Evolutionary conservation across 2,888 invertebrate species (phyloP).

Genomic region (Iselma pallidipennis): DNA sequence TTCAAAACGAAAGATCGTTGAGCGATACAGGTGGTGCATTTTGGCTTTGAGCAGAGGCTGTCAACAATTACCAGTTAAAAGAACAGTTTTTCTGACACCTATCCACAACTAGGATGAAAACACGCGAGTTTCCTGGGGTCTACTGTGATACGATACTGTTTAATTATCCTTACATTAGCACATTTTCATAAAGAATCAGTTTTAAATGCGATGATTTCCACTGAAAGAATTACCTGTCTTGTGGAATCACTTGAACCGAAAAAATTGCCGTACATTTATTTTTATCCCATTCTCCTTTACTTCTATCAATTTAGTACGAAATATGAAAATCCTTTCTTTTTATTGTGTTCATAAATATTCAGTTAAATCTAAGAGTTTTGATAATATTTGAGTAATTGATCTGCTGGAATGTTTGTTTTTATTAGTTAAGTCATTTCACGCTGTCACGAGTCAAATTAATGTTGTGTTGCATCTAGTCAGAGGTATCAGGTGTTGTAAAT

Average conservation of each 20-base stretch:
- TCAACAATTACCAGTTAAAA: not conserved
- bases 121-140: not conserved
- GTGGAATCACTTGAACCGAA: too few relatives aligned
- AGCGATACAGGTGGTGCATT: not conserved
- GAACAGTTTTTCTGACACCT: not conserved
- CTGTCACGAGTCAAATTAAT: not conserved
- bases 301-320: too few relatives aligned
- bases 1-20: not conserved
- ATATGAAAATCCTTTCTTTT: too few relatives aligned
- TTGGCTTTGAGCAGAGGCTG: not conserved
- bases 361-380: too few relatives aligned
- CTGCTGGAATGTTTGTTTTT: not conserved
- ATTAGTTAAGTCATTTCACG: not conserved
- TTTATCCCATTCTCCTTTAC: too few relatives aligned
- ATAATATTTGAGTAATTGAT: not conserved
- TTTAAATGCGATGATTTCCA: too few relatives aligned
- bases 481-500: conserved; percentile 9
- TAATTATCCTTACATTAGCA: not conserved
- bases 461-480: not conserved
- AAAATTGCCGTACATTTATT: too few relatives aligned
- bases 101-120: not conserved
- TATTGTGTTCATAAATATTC: too few relatives aligned
- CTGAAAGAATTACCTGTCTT: too few relatives aligned
- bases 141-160: not conserved
- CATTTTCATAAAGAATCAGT: too few relatives aligned